phyloP scores from a whole-genome alignment of 1,140 invertebrate species.

The Pectinophora gossypiella region DNA sequence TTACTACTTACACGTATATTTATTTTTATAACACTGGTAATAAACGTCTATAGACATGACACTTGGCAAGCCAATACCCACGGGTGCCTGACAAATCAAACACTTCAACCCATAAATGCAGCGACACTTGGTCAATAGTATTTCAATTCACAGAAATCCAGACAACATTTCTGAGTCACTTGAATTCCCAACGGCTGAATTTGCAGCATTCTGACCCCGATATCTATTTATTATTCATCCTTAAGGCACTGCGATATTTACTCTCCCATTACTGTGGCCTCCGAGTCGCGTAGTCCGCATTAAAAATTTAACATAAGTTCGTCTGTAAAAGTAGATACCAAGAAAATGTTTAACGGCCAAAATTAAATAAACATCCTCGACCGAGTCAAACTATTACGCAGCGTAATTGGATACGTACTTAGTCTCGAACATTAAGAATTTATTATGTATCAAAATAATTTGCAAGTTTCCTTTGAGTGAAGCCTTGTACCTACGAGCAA shows the following conservation, averaged over 20 bases:
- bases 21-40: too few species aligned
- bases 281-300: conserved; percentile 45
- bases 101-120: too few species aligned
- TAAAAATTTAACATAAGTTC: conserved; percentile 48
- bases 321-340: conserved; percentile 13
- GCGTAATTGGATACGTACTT: not conserved
- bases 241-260: conserved; percentile 59
- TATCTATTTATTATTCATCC: conserved; percentile 57
- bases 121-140: not conserved
- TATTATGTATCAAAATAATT: too few species aligned
- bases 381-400: not conserved
- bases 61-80: too few species aligned
- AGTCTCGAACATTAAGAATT: not conserved
- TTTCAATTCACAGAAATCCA: conserved; percentile 17
- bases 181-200: conserved; percentile 32
- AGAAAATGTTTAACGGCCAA: conserved; percentile 27
- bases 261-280: conserved; percentile 49
- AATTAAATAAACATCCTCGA: conserved; percentile 24
- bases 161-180: conserved; percentile 9
- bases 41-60: too few species aligned
- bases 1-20: too few species aligned
- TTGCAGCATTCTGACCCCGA: conserved; percentile 20
- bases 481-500: too few species aligned
- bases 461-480: too few species aligned
- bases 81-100: too few species aligned